Percentiles rank a stretch among this genome's conserved stretches.
Evolutionary conservation across 2,113 vertebrate species (phyloP).

Genomic region (Zootoca vivipara): DNA sequence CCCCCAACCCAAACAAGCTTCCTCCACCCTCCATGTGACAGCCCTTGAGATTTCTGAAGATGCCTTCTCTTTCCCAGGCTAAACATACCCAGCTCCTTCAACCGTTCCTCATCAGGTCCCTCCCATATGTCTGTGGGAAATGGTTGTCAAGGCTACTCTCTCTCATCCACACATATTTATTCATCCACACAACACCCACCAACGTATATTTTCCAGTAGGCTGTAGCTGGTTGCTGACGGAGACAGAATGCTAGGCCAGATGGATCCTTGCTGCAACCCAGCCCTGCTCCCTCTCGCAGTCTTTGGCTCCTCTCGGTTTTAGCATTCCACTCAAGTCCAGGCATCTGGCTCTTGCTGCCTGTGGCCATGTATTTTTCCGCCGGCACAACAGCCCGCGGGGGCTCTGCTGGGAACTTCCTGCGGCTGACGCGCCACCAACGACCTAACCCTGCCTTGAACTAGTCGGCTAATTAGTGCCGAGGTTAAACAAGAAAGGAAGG

Average conservation of each 20-base stretch:
- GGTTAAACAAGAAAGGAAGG: background rate
- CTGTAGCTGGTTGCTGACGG: background rate
- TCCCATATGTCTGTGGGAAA: background rate
- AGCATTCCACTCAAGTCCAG: background rate
- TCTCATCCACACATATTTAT: background rate
- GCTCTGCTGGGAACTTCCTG: conserved; percentile 5
- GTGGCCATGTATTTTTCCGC: background rate
- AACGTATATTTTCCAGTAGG: background rate
- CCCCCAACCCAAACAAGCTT: no score
- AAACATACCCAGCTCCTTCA: no score
- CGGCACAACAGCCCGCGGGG: background rate
- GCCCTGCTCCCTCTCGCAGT: background rate
- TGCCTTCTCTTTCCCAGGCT: no score
- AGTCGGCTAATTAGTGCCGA: background rate
- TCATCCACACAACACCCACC: background rate
- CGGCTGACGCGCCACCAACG: background rate
- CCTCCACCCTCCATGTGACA: no score
- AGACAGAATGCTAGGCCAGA: background rate
- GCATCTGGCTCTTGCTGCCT: background rate
- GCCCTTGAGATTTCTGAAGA: no score
- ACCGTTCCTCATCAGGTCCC: no score
- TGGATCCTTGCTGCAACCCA: background rate
- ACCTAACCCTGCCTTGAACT: conserved; percentile 6
- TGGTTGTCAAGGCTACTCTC: no score
- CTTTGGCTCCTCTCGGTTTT: background rate